A percentile compares a stretch with the other conserved stretches of the same genome.
These are phyloP conservation scores for Orchestes rusci DNA, from an alignment of 2,888 invertebrate species.

Conservation along the genomic window DNA sequence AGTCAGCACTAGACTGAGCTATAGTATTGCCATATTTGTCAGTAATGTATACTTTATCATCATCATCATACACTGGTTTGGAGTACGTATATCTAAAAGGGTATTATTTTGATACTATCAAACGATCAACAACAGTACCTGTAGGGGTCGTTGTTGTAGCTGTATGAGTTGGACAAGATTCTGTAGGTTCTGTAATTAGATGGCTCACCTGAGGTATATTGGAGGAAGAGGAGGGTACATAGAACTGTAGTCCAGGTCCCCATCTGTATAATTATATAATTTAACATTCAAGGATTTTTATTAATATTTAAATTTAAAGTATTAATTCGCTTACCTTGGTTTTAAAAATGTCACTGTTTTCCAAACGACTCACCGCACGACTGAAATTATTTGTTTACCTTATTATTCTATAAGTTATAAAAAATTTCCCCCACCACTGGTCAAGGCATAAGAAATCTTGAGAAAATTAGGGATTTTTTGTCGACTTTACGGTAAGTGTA, in stretches of 20 bases:
- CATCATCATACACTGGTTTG: constrained; percentile 14
- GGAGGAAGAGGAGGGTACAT: constrained; percentile 19
- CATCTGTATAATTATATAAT: constrained; percentile 21
- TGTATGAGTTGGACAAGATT: constrained; percentile 26
- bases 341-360: too few species aligned
- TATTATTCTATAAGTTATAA: too few species aligned
- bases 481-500: too few species aligned
- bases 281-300: too few species aligned
- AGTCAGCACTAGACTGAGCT: constrained; percentile 28
- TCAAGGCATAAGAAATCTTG: too few species aligned
- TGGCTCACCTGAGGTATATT: constrained; percentile 35
- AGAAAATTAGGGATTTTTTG: too few species aligned
- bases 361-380: too few species aligned
- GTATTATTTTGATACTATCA: neutral
- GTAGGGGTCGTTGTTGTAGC: constrained; percentile 28
- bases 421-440: too few species aligned
- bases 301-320: too few species aligned
- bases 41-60: constrained; percentile 37
- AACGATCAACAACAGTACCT: constrained; percentile 18
- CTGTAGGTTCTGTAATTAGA: constrained; percentile 30
- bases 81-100: constrained; percentile 17
- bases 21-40: constrained; percentile 40
- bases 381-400: too few species aligned
- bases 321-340: too few species aligned
- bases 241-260: constrained; percentile 23